These are phyloP conservation scores for Anneissia japonica DNA, from an alignment of 35 echinoderm and acorn worm species.

Conservation along the genomic window DNA sequence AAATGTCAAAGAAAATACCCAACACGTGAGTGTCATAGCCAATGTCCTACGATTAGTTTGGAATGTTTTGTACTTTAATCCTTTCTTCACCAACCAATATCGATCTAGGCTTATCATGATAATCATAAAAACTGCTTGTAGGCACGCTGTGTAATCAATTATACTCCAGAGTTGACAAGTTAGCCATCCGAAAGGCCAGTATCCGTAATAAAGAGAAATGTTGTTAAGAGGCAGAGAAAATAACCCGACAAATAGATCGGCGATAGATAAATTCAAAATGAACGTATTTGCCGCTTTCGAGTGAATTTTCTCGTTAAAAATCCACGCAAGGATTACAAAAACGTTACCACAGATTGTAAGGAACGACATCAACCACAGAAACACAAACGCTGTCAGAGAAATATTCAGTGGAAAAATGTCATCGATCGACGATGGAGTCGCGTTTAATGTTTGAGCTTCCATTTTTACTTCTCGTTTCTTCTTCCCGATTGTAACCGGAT, in stretches of 20 bases:
- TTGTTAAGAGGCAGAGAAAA: slow-evolving; percentile 19
- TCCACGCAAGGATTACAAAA: slow-evolving; percentile 47
- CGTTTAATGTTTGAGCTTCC: too few species aligned
- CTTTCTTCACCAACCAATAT: slow-evolving; percentile 60
- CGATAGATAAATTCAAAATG: slow-evolving; percentile 42
- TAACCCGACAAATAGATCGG: slow-evolving; percentile 45
- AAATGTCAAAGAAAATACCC: slow-evolving; percentile 37
- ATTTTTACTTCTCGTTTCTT: too few species aligned
- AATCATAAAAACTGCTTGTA: slow-evolving; percentile 41
- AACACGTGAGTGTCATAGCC: slow-evolving; percentile 13
- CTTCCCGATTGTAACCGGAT: too few species aligned
- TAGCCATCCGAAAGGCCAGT: slow-evolving; percentile 44
- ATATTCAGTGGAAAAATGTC: too few species aligned
- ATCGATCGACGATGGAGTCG: too few species aligned
- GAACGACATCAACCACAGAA: slow-evolving; percentile 9
- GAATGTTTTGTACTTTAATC: slow-evolving; percentile 21
- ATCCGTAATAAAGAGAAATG: slow-evolving; percentile 19
- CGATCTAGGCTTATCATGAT: slow-evolving; percentile 61
- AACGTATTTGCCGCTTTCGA: slow-evolving; percentile 16
- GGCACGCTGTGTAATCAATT: slow-evolving; percentile 35
- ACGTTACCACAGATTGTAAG: slow-evolving; percentile 54
- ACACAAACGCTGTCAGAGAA: too few species aligned
- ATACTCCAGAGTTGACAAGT: slow-evolving; percentile 34
- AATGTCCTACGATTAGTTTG: slow-evolving; percentile 34
- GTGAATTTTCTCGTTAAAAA: slow-evolving; percentile 22